phyloP scores from a whole-genome alignment of 2,888 invertebrate species.

The Saturnia japonica region DNA sequence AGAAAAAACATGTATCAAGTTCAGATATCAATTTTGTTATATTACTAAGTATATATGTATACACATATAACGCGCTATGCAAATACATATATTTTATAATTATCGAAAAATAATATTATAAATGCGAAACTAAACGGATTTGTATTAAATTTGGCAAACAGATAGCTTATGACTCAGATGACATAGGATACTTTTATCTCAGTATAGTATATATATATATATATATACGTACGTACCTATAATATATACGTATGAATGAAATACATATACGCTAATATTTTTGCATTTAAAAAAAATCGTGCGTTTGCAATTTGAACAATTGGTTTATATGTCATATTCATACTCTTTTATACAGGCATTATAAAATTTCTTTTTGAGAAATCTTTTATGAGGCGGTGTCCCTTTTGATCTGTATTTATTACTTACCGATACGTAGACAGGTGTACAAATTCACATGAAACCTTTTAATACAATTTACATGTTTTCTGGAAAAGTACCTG shows the following conservation, averaged over 20 bases:
- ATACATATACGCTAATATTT: not conserved
- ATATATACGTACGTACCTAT: too few species aligned
- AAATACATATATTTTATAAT: too few species aligned
- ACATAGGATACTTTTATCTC: too few species aligned
- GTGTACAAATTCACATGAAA: constrained; percentile 49
- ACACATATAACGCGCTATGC: too few species aligned
- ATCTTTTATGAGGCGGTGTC: constrained; percentile 18
- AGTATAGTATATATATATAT: too few species aligned
- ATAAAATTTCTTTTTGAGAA: not conserved
- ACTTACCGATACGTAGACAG: constrained; percentile 40
- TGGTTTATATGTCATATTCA: not conserved
- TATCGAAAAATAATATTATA: too few species aligned
- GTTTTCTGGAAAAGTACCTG: constrained; percentile 46
- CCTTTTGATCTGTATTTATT: constrained; percentile 41
- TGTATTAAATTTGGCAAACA: too few species aligned
- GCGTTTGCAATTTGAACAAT: not conserved
- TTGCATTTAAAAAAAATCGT: not conserved
- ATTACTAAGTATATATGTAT: not conserved
- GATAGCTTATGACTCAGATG: too few species aligned
- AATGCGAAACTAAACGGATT: too few species aligned
- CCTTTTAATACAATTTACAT: constrained; percentile 55
- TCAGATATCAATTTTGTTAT: not conserved
- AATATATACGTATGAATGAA: not conserved
- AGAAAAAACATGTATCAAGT: not conserved
- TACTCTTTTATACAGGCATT: not conserved